These are phyloP conservation scores for Neelides sp. DNA, from an alignment of 1,140 invertebrate species.

Conservation along the genomic window DNA sequence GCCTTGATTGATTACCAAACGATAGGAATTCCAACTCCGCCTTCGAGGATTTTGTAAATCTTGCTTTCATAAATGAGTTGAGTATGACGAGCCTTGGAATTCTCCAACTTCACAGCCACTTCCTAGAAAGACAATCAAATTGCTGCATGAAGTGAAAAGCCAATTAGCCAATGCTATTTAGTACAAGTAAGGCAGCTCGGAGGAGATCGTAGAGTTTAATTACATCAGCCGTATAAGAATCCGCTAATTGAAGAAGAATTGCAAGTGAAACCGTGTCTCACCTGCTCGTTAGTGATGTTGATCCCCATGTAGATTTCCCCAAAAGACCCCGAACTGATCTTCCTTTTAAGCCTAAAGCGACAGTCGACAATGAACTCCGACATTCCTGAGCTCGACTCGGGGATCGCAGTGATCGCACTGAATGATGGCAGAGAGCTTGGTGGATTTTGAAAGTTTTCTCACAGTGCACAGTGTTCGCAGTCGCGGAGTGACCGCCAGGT, in stretches of 20 bases:
- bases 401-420: too few relatives aligned
- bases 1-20: conserved; percentile 63
- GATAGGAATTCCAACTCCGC: conserved; percentile 87
- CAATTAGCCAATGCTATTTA: not conserved
- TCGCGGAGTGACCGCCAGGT: too few relatives aligned
- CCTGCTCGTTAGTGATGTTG: conserved; percentile 50
- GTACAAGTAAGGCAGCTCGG: too few relatives aligned
- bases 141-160: conserved; percentile 23
- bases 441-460: too few relatives aligned
- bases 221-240: not conserved
- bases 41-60: conserved; percentile 81
- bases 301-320: conserved; percentile 56
- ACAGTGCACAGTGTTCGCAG: too few relatives aligned
- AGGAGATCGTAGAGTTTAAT: too few relatives aligned
- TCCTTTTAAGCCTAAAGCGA: conserved; percentile 48
- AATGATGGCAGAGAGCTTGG: too few relatives aligned
- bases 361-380: too few relatives aligned
- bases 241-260: not conserved
- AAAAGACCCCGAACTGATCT: conserved; percentile 56
- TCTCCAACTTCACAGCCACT: conserved; percentile 93
- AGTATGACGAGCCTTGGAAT: conserved; percentile 76
- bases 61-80: conserved; percentile 91
- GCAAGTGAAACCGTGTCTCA: conserved; percentile 25
- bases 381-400: too few relatives aligned
- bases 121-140: conserved; percentile 60